A percentile compares a stretch with the other conserved stretches of the same genome.
Conservation (phyloP, 2,888 invertebrate genomes). For the Chymomyza amoena region DNA sequence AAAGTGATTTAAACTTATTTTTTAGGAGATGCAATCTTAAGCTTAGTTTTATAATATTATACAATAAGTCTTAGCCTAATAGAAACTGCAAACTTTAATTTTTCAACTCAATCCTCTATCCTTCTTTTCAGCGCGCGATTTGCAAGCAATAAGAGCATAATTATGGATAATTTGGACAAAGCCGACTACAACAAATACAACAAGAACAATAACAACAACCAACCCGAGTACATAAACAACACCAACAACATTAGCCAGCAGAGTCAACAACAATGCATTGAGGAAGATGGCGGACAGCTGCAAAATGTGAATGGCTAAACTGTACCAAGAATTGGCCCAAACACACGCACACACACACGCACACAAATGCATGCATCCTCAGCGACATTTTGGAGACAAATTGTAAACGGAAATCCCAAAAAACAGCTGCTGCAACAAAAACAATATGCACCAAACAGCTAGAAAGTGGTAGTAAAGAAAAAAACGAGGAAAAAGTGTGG, state of each 20-base stretch:
- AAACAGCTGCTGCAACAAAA: conserved; percentile 22
- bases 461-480: background rate
- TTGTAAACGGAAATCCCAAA: background rate
- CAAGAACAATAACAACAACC: conserved; percentile 5
- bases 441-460: conserved; percentile 15
- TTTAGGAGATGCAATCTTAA: background rate
- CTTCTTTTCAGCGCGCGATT: conserved; percentile 34
- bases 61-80: background rate
- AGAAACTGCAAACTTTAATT: conserved; percentile 9
- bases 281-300: conserved; percentile 28
- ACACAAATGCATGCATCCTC: conserved; percentile 13
- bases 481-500: background rate
- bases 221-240: no score
- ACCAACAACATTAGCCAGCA: conserved; percentile 12
- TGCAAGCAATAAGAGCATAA: conserved; percentile 42
- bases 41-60: background rate
- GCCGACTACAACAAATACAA: conserved; percentile 24
- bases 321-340: conserved; percentile 41
- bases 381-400: conserved; percentile 1
- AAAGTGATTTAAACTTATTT: no score
- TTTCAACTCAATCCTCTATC: conserved; percentile 4
- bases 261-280: conserved; percentile 10
- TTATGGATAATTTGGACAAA: conserved; percentile 55
- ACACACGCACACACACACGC: background rate
- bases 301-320: conserved; percentile 55